Percentiles rank a stretch among this genome's conserved stretches.
These are phyloP conservation scores for Aspiorhynchus laticeps DNA, from an alignment of 2,113 vertebrate genomes.

Conservation along the genomic window DNA sequence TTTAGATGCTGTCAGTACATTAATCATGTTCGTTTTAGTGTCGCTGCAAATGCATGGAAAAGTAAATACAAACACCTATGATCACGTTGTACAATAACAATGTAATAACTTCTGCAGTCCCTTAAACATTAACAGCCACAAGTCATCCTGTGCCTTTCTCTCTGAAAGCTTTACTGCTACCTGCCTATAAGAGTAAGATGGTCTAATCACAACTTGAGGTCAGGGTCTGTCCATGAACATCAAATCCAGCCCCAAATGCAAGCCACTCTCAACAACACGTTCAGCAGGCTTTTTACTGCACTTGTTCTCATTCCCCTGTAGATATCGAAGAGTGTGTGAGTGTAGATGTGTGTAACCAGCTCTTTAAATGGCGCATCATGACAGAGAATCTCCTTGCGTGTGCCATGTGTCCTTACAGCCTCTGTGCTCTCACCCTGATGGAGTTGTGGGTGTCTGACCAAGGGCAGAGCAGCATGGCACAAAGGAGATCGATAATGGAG, in stretches of 20 bases:
- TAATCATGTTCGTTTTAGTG: no score
- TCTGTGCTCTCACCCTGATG: slow-evolving; percentile 42
- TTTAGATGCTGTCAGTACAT: not conserved
- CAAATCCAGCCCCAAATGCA: not conserved
- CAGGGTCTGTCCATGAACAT: not conserved
- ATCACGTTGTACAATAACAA: not conserved
- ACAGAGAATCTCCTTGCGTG: slow-evolving; percentile 45
- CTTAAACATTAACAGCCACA: slow-evolving; percentile 1
- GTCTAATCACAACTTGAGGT: slow-evolving; percentile 21
- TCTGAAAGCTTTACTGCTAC: slow-evolving; percentile 6
- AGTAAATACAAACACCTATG: not conserved
- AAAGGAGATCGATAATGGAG: slow-evolving; percentile 77
- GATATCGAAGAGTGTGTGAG: not conserved
- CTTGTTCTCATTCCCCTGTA: slow-evolving; percentile 4
- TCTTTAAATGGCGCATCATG: slow-evolving; percentile 26
- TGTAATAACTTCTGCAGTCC: not conserved
- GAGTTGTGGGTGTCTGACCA: slow-evolving; percentile 55
- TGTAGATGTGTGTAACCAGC: not conserved
- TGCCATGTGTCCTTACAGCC: slow-evolving; percentile 57
- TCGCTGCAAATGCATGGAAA: not conserved
- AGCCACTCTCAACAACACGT: not conserved
- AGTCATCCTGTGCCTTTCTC: not conserved
- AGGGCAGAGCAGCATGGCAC: slow-evolving; percentile 61
- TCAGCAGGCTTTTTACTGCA: slow-evolving; percentile 18
- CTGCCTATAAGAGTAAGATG: not conserved